phyloP scores from a whole-genome alignment of 1,140 invertebrate species.

The Leptinotarsa texana region DNA sequence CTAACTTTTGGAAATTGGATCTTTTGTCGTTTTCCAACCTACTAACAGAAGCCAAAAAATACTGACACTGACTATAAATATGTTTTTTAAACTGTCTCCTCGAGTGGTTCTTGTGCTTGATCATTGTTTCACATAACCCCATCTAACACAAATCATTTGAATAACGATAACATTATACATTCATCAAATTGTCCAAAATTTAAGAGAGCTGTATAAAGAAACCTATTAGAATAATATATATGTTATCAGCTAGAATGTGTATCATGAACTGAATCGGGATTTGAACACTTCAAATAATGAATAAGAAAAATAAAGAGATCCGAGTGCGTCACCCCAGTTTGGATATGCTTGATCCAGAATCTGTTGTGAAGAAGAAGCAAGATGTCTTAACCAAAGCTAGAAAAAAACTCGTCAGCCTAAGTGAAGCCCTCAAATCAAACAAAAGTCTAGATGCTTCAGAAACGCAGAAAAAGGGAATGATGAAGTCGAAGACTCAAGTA shows the following conservation, averaged over 20 bases:
- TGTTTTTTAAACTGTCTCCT: too few species aligned
- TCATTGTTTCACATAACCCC: too few species aligned
- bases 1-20: too few species aligned
- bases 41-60: too few species aligned
- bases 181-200: too few species aligned
- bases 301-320: slow-evolving; percentile 25
- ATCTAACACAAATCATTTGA: too few species aligned
- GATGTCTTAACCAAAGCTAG: slow-evolving; percentile 51
- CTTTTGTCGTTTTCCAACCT: too few species aligned
- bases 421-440: slow-evolving; percentile 43
- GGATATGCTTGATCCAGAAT: slow-evolving; percentile 49
- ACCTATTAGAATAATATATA: too few species aligned
- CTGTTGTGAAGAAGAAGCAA: slow-evolving; percentile 46
- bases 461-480: slow-evolving; percentile 34
- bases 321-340: slow-evolving; percentile 48
- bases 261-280: background rate
- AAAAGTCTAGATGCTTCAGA: slow-evolving; percentile 38
- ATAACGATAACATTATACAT: too few species aligned
- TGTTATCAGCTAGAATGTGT: background rate
- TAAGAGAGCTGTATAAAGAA: too few species aligned
- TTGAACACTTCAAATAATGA: slow-evolving; percentile 19
- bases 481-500: slow-evolving; percentile 47
- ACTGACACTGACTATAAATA: too few species aligned
- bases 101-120: too few species aligned
- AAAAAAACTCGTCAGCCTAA: slow-evolving; percentile 49